These are phyloP conservation scores for Gobiocypris rarus DNA, from an alignment of 2,113 vertebrate genomes.

Conservation along the genomic window DNA sequence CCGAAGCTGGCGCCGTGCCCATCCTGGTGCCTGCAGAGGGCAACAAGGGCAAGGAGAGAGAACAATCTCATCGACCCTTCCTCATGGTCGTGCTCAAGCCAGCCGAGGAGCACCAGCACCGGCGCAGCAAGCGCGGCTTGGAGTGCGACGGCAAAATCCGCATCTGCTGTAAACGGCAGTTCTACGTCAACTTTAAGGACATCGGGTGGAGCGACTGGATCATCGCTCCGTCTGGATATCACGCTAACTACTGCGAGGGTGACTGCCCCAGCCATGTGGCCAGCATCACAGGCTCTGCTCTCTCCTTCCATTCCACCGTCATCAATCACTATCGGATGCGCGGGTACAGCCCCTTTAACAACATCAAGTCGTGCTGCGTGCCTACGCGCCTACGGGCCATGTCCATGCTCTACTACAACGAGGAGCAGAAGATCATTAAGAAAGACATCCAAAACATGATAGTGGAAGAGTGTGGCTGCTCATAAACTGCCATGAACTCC, in stretches of 20 bases:
- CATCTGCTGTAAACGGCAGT: conserved; percentile 93
- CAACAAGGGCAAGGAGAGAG: conserved; percentile 66
- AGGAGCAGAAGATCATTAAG: conserved; percentile 97
- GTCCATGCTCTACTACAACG: conserved; percentile 98
- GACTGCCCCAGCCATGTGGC: conserved; percentile 93
- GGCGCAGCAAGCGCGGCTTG: conserved; percentile 83
- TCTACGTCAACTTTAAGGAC: conserved; percentile 96
- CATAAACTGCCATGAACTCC: conserved; percentile 70
- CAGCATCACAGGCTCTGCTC: conserved; percentile 83
- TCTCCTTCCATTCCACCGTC: conserved; percentile 95
- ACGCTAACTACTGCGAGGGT: conserved; percentile 97
- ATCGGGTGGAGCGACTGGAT: conserved; percentile 99
- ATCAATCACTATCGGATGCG: conserved; percentile 96
- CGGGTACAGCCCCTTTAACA: conserved; percentile 89
- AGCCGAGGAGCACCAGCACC: conserved; percentile 79
- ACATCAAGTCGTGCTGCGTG: conserved; percentile 92
- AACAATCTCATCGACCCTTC: conserved; percentile 91
- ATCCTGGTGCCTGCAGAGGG: conserved; percentile 72
- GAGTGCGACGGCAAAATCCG: conserved; percentile 93
- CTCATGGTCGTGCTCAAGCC: conserved; percentile 86
- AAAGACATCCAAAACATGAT: conserved; percentile 99
- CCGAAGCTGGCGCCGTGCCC: conserved; percentile 80
- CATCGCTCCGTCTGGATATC: conserved; percentile 94
- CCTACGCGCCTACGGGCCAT: conserved; percentile 93
- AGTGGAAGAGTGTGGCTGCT: conserved; percentile 96